These are phyloP conservation scores for Eristalis intricaria DNA, from an alignment of 2,888 invertebrate species.

Conservation along the genomic window DNA sequence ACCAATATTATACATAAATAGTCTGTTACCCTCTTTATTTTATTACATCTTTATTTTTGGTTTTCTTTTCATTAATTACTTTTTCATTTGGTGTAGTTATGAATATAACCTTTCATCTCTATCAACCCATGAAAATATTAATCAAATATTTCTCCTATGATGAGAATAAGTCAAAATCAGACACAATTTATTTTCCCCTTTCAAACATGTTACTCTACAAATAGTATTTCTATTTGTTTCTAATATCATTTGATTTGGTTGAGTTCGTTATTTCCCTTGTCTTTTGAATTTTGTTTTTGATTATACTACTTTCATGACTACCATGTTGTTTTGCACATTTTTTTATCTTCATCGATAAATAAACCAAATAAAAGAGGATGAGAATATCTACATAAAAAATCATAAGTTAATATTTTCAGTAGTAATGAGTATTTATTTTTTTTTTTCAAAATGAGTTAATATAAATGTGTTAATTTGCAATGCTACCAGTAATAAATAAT, in stretches of 20 bases:
- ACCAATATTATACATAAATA: constrained; percentile 69
- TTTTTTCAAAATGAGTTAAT: constrained; percentile 44
- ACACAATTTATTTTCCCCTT: constrained; percentile 21
- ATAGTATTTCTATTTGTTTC: constrained; percentile 35
- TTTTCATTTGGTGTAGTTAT: constrained; percentile 26
- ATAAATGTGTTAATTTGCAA: constrained; percentile 71
- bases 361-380: constrained; percentile 34
- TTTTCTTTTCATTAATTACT: constrained; percentile 36
- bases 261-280: constrained; percentile 34
- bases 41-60: constrained; percentile 35
- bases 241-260: constrained; percentile 62
- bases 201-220: constrained; percentile 11
- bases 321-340: constrained; percentile 72
- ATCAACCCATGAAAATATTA: not conserved
- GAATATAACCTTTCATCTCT: constrained; percentile 21
- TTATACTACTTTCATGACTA: constrained; percentile 68
- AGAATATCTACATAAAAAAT: constrained; percentile 39
- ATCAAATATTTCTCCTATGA: constrained; percentile 5
- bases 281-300: constrained; percentile 53
- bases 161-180: constrained; percentile 29
- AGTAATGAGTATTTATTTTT: constrained; percentile 29
- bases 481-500: constrained; percentile 60
- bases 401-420: constrained; percentile 57
- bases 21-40: constrained; percentile 72
- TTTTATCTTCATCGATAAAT: constrained; percentile 52